A percentile compares a stretch with the other conserved stretches of the same genome.
Evolutionary conservation across 92 coral and sea anemone species (phyloP).

Genomic region (Anthopleura xanthogrammica): DNA sequence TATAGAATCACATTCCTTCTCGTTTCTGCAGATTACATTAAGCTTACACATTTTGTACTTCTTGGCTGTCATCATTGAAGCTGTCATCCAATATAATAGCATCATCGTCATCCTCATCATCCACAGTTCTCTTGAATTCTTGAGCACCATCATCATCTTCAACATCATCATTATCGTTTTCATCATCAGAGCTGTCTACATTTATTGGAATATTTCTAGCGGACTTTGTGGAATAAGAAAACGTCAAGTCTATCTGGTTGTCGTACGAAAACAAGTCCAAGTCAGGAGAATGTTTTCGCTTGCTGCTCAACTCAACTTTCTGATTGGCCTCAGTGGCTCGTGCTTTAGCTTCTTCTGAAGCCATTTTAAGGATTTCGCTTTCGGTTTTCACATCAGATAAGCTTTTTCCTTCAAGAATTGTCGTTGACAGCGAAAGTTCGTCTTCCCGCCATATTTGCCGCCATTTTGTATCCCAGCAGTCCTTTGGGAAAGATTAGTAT

Average conservation of each 20-base stretch:
- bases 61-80: constrained; percentile 33
- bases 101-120: constrained; percentile 57
- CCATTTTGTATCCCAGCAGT: constrained; percentile 26
- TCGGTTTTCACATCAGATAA: neutral
- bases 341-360: constrained; percentile 14
- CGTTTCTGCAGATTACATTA: neutral
- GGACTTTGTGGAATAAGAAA: constrained; percentile 28
- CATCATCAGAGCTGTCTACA: constrained; percentile 49
- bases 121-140: constrained; percentile 33
- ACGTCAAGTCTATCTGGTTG: constrained; percentile 62
- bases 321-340: neutral
- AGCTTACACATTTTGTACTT: constrained; percentile 30
- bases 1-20: neutral
- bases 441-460: constrained; percentile 32
- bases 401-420: neutral
- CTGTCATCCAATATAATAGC: constrained; percentile 16
- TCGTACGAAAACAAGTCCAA: constrained; percentile 57
- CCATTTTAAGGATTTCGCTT: constrained; percentile 7
- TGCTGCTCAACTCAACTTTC: constrained; percentile 14
- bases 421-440: neutral
- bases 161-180: constrained; percentile 30
- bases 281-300: constrained; percentile 21
- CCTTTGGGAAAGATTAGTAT: constrained; percentile 15
- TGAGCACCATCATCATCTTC: neutral
- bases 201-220: constrained; percentile 12